Conservation (phyloP, 2,113 vertebrate genomes). For the Trochalopteron elliotii region DNA sequence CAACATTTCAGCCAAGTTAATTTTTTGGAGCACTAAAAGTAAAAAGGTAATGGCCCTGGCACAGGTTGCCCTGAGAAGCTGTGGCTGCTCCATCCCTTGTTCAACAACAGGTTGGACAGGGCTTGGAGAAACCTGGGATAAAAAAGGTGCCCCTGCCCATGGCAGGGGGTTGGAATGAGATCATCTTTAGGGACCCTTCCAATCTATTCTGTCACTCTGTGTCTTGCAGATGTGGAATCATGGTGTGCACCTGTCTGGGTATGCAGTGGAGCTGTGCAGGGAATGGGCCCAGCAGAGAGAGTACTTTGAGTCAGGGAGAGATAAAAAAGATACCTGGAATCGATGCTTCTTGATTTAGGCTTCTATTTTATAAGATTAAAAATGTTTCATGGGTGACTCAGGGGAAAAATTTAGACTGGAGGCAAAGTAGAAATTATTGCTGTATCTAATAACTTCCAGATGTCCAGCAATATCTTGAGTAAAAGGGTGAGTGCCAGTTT, state of each 20-base stretch:
- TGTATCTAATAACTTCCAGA: slow-evolving; percentile 13
- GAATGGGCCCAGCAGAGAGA: neutral
- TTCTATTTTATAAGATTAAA: slow-evolving; percentile 65
- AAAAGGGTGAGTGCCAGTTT: neutral
- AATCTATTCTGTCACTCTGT: neutral
- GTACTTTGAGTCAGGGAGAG: slow-evolving; percentile 25
- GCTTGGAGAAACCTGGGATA: neutral
- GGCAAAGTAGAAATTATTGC: slow-evolving; percentile 8
- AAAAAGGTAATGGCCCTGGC: neutral
- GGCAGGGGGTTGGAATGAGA: neutral
- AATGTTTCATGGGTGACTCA: neutral
- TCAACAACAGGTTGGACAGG: accelerated
- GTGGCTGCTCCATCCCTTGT: neutral
- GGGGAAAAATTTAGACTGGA: slow-evolving; percentile 24
- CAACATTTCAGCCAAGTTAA: neutral
- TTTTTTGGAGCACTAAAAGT: neutral
- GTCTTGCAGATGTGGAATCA: neutral
- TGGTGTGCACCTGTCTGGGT: accelerated
- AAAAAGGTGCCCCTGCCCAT: neutral
- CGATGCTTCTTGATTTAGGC: slow-evolving; percentile 53
- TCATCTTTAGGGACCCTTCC: neutral
- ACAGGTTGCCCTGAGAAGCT: neutral
- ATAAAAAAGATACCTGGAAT: slow-evolving; percentile 42
- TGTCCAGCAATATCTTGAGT: neutral
- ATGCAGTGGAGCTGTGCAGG: accelerated